Percentiles rank a stretch among this genome's conserved stretches.
These are phyloP conservation scores for Hemicrepidius hirtus DNA, from an alignment of 2,888 invertebrate genomes.

Conservation along the genomic window DNA sequence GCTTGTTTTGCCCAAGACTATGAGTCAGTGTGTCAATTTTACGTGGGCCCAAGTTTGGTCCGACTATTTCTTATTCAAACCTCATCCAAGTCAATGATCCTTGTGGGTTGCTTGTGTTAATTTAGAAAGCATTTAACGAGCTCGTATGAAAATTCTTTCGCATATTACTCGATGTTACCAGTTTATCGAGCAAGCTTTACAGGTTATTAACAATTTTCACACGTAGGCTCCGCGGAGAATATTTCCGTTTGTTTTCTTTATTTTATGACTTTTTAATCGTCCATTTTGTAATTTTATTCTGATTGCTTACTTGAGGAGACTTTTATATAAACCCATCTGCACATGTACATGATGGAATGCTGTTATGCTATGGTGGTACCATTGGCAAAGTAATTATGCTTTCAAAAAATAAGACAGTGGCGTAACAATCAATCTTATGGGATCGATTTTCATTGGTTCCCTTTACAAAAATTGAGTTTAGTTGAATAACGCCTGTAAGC, in stretches of 20 bases:
- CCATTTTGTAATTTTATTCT: slow-evolving; percentile 22
- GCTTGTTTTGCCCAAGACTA: slow-evolving; percentile 10
- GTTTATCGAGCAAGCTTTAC: slow-evolving; percentile 4
- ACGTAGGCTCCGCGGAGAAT: not conserved
- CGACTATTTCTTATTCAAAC: slow-evolving; percentile 41
- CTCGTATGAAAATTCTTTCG: slow-evolving; percentile 8
- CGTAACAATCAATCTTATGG: too few relatives aligned
- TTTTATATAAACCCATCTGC: slow-evolving; percentile 2
- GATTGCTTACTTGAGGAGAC: not conserved
- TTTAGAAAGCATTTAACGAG: slow-evolving; percentile 32
- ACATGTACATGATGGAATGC: slow-evolving; percentile 8
- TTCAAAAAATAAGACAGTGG: too few relatives aligned
- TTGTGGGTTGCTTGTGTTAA: slow-evolving; percentile 42
- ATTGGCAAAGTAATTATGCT: too few relatives aligned
- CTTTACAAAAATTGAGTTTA: too few relatives aligned
- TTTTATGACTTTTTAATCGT: slow-evolving; percentile 10
- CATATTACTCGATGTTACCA: not conserved
- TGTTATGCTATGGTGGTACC: not conserved
- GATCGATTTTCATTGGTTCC: too few relatives aligned
- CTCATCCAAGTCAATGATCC: slow-evolving; percentile 46
- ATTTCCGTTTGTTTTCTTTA: slow-evolving; percentile 9
- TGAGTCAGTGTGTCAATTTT: slow-evolving; percentile 46
- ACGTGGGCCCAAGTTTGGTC: slow-evolving; percentile 40
- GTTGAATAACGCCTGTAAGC: too few relatives aligned
- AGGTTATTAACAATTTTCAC: slow-evolving; percentile 28